Evolutionary conservation across 2,888 invertebrate genomes (phyloP).

Genomic region (Callyntrura guangdongensis): DNA sequence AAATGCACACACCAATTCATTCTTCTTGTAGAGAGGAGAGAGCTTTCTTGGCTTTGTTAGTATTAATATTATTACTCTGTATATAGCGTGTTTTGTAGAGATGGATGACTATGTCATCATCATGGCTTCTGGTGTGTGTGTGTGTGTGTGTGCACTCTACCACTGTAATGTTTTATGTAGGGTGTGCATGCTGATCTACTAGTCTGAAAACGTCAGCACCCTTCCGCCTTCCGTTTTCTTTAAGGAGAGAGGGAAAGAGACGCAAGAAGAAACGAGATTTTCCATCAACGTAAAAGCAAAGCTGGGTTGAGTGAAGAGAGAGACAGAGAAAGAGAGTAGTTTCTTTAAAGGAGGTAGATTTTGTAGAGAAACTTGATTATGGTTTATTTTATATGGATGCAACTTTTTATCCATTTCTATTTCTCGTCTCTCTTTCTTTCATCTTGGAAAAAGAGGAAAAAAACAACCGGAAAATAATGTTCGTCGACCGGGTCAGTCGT

Average conservation of each 20-base stretch:
- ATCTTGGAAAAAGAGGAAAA: not conserved
- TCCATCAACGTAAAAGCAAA: conserved; percentile 34
- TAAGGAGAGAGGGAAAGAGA: not conserved
- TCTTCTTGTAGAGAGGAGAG: not conserved
- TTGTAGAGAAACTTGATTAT: conserved; percentile 34
- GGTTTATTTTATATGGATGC: conserved; percentile 29
- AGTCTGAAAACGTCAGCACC: conserved; percentile 54
- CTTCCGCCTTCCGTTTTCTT: conserved; percentile 4
- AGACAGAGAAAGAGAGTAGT: too few relatives aligned
- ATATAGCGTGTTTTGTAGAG: not conserved
- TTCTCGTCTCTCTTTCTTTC: conserved; percentile 10
- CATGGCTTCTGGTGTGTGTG: not conserved
- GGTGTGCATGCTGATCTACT: conserved; percentile 44
- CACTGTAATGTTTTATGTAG: conserved; percentile 43
- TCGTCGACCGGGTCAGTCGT: not conserved
- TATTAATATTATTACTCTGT: not conserved
- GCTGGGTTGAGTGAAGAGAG: not conserved
- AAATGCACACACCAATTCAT: not conserved
- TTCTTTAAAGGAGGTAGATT: too few relatives aligned
- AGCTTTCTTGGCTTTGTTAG: conserved; percentile 36
- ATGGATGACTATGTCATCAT: too few relatives aligned
- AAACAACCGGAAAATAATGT: not conserved
- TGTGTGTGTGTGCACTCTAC: not conserved
- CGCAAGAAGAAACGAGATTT: not conserved
- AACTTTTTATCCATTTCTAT: conserved; percentile 31